phyloP scores from a whole-genome alignment of 2,113 vertebrate genomes.

The Ageneiosus marmoratus region DNA sequence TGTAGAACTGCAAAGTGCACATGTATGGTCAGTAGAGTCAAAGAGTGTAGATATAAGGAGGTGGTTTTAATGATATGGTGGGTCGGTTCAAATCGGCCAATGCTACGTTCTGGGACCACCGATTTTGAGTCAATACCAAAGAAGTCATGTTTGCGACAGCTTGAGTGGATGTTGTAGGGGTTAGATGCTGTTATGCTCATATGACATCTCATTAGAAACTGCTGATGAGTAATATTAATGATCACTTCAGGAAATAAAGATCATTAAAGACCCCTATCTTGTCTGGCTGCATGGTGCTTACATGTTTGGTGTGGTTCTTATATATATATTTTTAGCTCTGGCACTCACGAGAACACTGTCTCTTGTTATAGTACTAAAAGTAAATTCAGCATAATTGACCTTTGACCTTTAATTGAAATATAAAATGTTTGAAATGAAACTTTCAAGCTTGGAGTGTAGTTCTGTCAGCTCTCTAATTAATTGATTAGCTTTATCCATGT shows the following conservation, averaged over 20 bases:
- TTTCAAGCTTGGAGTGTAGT: not conserved
- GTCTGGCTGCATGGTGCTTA: not conserved
- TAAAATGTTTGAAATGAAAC: not conserved
- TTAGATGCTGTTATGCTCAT: not conserved
- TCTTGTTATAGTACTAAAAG: not conserved
- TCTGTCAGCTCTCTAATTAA: constrained; percentile 10
- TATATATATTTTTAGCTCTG: not conserved
- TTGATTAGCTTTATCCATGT: constrained; percentile 10
- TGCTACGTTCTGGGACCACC: not conserved
- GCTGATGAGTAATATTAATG: not conserved
- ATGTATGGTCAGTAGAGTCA: no score
- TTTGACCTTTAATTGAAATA: not conserved
- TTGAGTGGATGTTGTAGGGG: not conserved
- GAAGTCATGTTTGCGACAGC: not conserved
- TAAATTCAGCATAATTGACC: not conserved
- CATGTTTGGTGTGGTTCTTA: no score
- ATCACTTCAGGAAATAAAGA: not conserved
- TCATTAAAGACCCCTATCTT: not conserved
- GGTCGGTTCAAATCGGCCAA: not conserved
- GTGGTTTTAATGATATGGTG: no score
- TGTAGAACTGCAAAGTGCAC: no score
- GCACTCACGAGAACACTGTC: not conserved
- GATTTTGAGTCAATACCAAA: not conserved
- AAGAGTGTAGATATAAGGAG: no score
- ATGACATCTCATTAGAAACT: constrained; percentile 1